phyloP scores from a whole-genome alignment of 2,797 vertebrate species.

The Pogonophryne albipinna region DNA sequence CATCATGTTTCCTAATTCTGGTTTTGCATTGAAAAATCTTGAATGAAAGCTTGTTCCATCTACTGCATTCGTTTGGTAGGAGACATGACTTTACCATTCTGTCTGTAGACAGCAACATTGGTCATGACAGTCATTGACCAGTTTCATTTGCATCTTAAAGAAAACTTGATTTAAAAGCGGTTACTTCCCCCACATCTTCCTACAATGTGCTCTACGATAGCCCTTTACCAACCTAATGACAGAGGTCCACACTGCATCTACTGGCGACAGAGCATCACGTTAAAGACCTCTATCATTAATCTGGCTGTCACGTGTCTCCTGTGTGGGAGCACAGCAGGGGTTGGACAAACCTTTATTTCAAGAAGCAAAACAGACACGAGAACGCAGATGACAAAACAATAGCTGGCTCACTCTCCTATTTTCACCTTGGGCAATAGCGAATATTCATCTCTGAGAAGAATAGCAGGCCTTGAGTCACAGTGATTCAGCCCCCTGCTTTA shows the following conservation, averaged over 20 bases:
- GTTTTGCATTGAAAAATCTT: not conserved
- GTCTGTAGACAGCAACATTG: not conserved
- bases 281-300: slow-evolving; percentile 41
- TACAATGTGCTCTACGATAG: slow-evolving; percentile 7
- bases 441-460: slow-evolving; percentile 36
- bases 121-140: not conserved
- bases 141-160: slow-evolving; percentile 1
- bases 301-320: slow-evolving; percentile 36
- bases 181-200: slow-evolving; percentile 2
- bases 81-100: slow-evolving; percentile 13
- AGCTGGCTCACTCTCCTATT: slow-evolving; percentile 34
- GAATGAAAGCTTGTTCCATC: not conserved
- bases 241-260: slow-evolving; percentile 11
- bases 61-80: not conserved
- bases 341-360: slow-evolving; percentile 48
- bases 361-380: slow-evolving; percentile 43
- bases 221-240: slow-evolving; percentile 33
- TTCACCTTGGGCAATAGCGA: slow-evolving; percentile 60
- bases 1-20: too few relatives aligned
- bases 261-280: slow-evolving; percentile 25
- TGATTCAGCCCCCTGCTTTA: slow-evolving; percentile 34
- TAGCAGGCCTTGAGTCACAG: slow-evolving; percentile 27
- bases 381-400: slow-evolving; percentile 53
- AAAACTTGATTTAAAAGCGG: slow-evolving; percentile 29
- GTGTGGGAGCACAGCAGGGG: slow-evolving; percentile 57